Percentiles rank a stretch among this genome's conserved stretches.
These are phyloP conservation scores for Platerodrilus igneus DNA, from an alignment of 2,888 invertebrate species.

Conservation along the genomic window DNA sequence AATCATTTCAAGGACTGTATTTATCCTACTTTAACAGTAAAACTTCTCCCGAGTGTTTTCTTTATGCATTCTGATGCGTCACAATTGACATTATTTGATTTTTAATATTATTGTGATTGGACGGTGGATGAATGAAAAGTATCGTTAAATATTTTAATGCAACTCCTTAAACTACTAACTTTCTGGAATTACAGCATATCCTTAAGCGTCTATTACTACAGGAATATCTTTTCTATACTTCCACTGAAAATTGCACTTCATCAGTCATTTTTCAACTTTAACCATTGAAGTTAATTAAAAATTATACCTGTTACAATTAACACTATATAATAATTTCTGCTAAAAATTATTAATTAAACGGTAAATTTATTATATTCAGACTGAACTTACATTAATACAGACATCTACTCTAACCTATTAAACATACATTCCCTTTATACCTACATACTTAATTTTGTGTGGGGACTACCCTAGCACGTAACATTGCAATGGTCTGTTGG, in stretches of 20 bases:
- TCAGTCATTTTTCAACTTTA: not conserved
- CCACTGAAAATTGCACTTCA: conserved; percentile 3
- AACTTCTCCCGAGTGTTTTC: too few species aligned
- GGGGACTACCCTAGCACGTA: conserved; percentile 47
- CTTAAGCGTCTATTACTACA: too few species aligned
- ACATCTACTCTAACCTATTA: conserved; percentile 10
- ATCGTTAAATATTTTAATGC: too few species aligned
- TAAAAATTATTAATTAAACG: not conserved
- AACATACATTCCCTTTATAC: conserved; percentile 10
- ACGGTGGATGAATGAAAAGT: too few species aligned
- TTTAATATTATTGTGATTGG: too few species aligned
- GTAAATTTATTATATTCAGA: conserved; percentile 5
- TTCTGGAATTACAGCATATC: too few species aligned
- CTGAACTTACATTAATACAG: conserved; percentile 10
- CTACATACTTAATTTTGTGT: conserved; percentile 21
- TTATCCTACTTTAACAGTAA: too few species aligned
- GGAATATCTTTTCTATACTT: too few species aligned
- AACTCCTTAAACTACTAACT: too few species aligned
- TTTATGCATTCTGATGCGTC: too few species aligned
- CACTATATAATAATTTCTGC: not conserved
- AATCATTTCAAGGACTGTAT: too few species aligned
- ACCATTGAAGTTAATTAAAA: not conserved
- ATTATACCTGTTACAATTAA: not conserved
- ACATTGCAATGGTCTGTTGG: conserved; percentile 46
- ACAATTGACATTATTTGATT: too few species aligned